These are phyloP conservation scores for Amphipyra tragopoginis DNA, from an alignment of 2,888 invertebrate species.

Conservation along the genomic window DNA sequence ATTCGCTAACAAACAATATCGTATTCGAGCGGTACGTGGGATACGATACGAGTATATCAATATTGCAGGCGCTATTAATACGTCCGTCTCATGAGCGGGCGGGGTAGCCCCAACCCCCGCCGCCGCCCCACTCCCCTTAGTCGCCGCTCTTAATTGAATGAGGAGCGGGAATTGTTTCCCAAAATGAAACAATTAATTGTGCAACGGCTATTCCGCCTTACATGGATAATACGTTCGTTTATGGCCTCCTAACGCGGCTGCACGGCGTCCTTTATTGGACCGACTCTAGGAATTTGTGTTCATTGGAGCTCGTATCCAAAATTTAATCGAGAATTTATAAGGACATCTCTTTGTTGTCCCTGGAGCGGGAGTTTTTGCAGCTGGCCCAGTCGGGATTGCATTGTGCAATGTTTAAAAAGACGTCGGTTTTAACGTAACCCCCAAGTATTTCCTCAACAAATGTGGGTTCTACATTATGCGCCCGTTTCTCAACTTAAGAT, in stretches of 20 bases:
- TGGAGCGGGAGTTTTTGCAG: constrained; percentile 80
- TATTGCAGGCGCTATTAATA: constrained; percentile 90
- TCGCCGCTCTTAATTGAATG: constrained; percentile 90
- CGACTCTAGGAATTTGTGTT: constrained; percentile 89
- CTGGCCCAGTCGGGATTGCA: constrained; percentile 76
- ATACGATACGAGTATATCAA: constrained; percentile 89
- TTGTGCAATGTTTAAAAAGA: constrained; percentile 77
- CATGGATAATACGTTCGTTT: constrained; percentile 90
- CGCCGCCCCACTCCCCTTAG: constrained; percentile 74
- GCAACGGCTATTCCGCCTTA: constrained; percentile 90
- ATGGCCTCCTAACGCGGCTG: constrained; percentile 90
- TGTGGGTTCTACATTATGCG: constrained; percentile 61
- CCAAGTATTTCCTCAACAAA: constrained; percentile 66
- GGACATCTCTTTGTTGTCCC: constrained; percentile 83
- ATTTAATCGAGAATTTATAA: constrained; percentile 89
- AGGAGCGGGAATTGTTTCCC: constrained; percentile 90
- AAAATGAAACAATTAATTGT: constrained; percentile 91
- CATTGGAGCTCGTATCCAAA: constrained; percentile 88
- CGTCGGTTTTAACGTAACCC: constrained; percentile 71
- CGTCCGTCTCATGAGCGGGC: constrained; percentile 89
- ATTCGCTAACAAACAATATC: constrained; percentile 90
- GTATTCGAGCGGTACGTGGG: constrained; percentile 87
- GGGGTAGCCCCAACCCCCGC: constrained; percentile 68
- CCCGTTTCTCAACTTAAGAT: constrained; percentile 61
- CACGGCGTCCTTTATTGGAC: constrained; percentile 89